Evolutionary conservation across 1,140 invertebrate genomes (phyloP), one percentile per base, ranked within the genome.

Genomic region (Drosophila dunni): DNA sequence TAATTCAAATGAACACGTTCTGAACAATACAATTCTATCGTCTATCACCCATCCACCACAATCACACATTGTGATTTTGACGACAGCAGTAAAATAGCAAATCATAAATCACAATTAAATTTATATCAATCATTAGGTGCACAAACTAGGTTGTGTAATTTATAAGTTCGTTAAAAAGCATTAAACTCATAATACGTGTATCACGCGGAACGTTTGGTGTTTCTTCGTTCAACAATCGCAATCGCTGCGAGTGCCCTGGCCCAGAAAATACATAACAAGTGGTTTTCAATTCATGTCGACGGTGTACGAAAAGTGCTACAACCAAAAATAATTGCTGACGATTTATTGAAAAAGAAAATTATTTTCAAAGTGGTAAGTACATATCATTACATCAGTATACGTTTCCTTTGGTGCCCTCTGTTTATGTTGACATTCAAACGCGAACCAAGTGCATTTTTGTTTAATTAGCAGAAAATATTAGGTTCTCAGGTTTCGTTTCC

Each of bases 191-290:
- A 67, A 42, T 79, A 67, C 63, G 76, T 73, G 63, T 65, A 64
- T 42, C 20, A 57, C 68, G 62, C 48, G 79, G 73, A 86, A 83
- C 77, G 73, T 78, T 75, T 79, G 61, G 77, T 83, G 77, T 84
- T 83, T 83, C 63, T 83, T 83, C 63, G 60, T 48, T 53, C 53
- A 65, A 61, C 68, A 61, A 77, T 70, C 36, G 62, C 67, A 62
- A 60, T 60, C 62, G 65, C 57, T 74, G 53, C 62, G 62, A 64
- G 48, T 65, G 24, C 68, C 51, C 61, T 57, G 15, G 62, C 60
- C 60, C 60, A 71, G 67, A 71, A 79, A 54, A 79, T 71, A 78
- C 78, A 83, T 86, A 86, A 86, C 83, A 86, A 86, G 83, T 86
- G 83, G 83, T 86, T 86, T 88, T 74, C 65, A 66, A 46, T 64